Base-by-base conservation (phyloP, 2,797 vertebrate species). In the Gymnoscopelus microlampas region DNA sequence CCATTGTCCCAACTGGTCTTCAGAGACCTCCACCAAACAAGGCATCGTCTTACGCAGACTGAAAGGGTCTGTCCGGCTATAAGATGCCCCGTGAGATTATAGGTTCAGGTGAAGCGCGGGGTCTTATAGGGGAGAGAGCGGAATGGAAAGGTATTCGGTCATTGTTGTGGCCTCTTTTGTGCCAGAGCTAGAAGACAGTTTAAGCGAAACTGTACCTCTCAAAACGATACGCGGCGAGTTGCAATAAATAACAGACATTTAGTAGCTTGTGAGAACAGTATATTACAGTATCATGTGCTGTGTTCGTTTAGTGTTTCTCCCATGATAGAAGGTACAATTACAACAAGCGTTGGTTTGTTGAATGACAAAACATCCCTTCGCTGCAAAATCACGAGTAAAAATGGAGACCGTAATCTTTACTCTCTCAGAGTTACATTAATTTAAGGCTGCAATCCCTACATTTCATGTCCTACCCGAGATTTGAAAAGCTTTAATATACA, bases 41-140 rank as follows among this genome's bases (percentile, higher is more conserved):
- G 85, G 91, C 87, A 92, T 93, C 90, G 68, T 92, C 87, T 93
- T 93, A 91, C 93, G 81, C 82, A 70, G 78, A 75, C 73, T 87
- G 83, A 90, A 82, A 87, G 83, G 65, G 83, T 84, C 84, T 82
- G 79, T 89, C 58, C 84, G 26, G 83, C 85, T 73, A 35, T 73
- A 76, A 87, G 86, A 87, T 88, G 82, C 71, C 70, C 79, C 9
- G 49, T 50, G 76, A 91, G 90, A 93, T 92, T 91, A 87, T 91
- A 87, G 81, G 69, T 78, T 86, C 88, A 89, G 89, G 83, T 90
- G 83, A 89, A 87, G 77, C 79, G 26, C 51, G n/a, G 74, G 58
- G 68, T 79, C 70, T 53, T 67, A 69, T 19, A 19, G 4, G 60
- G 3, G 14, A n/a, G 48, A 44, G 54, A 71, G 65, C 50, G 53